These are phyloP conservation scores for Microctonus brassicae DNA, from an alignment of 2,888 invertebrate species.

Conservation along the genomic window DNA sequence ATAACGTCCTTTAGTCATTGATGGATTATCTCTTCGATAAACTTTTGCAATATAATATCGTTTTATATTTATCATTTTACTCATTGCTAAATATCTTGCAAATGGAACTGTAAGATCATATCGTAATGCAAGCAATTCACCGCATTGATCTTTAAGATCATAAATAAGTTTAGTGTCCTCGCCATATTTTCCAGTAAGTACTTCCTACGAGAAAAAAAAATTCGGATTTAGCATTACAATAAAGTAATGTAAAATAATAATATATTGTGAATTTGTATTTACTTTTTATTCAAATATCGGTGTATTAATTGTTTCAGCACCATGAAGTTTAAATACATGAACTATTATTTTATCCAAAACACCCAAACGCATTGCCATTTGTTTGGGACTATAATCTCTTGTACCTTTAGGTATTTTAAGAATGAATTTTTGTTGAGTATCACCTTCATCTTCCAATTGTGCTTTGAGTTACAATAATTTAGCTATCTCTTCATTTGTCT, in stretches of 20 bases:
- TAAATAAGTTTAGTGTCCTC: slow-evolving; percentile 99
- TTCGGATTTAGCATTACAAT: too few species aligned
- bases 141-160: slow-evolving; percentile 98
- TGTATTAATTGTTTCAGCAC: slow-evolving; percentile 98
- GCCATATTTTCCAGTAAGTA: slow-evolving; percentile 98
- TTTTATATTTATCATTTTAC: slow-evolving; percentile 92
- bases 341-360: slow-evolving; percentile 91
- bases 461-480: slow-evolving; percentile 86
- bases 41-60: slow-evolving; percentile 99
- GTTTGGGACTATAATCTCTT: slow-evolving; percentile 92
- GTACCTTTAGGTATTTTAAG: slow-evolving; percentile 96
- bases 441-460: slow-evolving; percentile 75
- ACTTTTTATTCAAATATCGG: slow-evolving; percentile 98
- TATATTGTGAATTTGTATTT: slow-evolving; percentile 43
- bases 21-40: slow-evolving; percentile 97
- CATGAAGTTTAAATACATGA: slow-evolving; percentile 93
- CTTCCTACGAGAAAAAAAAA: slow-evolving; percentile 78
- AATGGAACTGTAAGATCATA: slow-evolving; percentile 99
- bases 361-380: slow-evolving; percentile 91
- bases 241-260: not conserved
- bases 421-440: slow-evolving; percentile 80
- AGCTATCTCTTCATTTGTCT: slow-evolving; percentile 90
- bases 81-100: slow-evolving; percentile 98
- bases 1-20: slow-evolving; percentile 95
- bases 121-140: slow-evolving; percentile 93